Evolutionary conservation across 2,113 vertebrate species (phyloP).

Genomic region (Sarotherodon lohbergeri): DNA sequence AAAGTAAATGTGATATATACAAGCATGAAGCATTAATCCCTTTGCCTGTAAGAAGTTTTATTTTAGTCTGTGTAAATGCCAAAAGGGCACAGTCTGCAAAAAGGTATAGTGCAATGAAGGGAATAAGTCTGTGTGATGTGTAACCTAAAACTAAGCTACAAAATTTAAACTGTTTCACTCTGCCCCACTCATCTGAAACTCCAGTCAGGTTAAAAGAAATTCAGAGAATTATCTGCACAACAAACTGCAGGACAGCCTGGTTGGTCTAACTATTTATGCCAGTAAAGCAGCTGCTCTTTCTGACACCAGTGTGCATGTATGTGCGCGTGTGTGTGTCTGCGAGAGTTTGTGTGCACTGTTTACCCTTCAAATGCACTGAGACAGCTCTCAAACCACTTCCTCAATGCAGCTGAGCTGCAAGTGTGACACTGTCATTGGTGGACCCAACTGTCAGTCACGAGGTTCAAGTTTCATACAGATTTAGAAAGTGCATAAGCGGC

Average conservation of each 20-base stretch:
- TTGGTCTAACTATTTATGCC: slow-evolving; percentile 19
- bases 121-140: neutral
- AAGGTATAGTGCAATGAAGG: neutral
- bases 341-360: neutral
- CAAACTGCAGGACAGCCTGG: neutral
- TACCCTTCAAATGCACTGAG: slow-evolving; percentile 13
- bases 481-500: slow-evolving; percentile 73
- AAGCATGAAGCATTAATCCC: neutral
- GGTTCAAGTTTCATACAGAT: slow-evolving; percentile 73
- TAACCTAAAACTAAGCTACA: neutral
- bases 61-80: neutral
- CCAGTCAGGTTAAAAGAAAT: neutral
- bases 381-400: slow-evolving; percentile 28
- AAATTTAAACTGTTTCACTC: neutral
- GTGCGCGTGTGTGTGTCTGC: neutral
- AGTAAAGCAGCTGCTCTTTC: slow-evolving; percentile 28
- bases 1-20: neutral
- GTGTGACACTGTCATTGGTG: slow-evolving; percentile 43
- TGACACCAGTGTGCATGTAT: neutral
- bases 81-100: neutral
- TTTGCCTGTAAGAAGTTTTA: neutral
- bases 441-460: slow-evolving; percentile 55
- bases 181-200: neutral
- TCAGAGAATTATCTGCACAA: neutral
- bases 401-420: slow-evolving; percentile 1